Percentiles rank a stretch among this genome's conserved stretches.
Conservation (phyloP, 2,888 invertebrate species). For the Lumbricus terrestris region DNA sequence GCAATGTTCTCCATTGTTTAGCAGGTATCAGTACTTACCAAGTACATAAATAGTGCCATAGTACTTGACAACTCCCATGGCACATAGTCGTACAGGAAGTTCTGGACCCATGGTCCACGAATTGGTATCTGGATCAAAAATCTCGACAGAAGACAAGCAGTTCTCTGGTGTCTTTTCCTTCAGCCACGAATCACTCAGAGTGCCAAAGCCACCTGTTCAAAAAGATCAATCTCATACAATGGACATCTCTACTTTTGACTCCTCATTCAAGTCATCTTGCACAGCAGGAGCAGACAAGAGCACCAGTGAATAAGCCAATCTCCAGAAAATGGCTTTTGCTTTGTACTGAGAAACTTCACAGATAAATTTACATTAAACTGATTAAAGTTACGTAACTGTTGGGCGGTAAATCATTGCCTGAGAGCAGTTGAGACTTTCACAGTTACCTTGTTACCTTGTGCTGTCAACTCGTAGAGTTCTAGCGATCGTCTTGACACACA, state of each 20-base stretch:
- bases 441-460: no score
- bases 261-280: not conserved
- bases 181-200: conserved; percentile 36
- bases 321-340: no score
- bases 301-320: no score
- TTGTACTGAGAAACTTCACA: no score
- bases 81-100: conserved; percentile 35
- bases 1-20: no score
- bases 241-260: no score
- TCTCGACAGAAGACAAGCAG: conserved; percentile 75
- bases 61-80: conserved; percentile 38
- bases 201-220: conserved; percentile 36
- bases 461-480: no score
- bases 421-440: not conserved
- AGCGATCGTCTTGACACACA: no score
- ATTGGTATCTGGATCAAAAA: conserved; percentile 73
- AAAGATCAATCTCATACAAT: not conserved
- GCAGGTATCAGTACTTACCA: conserved; percentile 27
- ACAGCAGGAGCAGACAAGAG: not conserved
- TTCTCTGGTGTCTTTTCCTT: conserved; percentile 37
- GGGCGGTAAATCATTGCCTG: not conserved
- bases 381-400: no score
- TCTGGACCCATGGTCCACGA: conserved; percentile 63
- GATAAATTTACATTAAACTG: no score
- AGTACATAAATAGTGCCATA: conserved; percentile 37